These are phyloP conservation scores for Nymphicus hollandicus DNA, from an alignment of 2,113 vertebrate species.

Conservation along the genomic window DNA sequence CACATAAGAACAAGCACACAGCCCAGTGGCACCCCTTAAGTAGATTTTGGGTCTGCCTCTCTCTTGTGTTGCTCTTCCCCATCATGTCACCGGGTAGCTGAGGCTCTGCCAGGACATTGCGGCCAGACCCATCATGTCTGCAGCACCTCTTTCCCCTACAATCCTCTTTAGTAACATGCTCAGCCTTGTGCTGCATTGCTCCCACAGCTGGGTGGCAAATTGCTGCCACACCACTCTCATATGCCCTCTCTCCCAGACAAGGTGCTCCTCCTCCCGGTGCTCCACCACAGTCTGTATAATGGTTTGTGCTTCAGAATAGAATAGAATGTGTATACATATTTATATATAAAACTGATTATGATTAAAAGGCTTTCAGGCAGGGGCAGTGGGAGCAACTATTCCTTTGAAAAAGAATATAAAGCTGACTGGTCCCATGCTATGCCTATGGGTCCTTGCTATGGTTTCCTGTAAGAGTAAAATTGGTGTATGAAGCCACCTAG, in stretches of 20 bases:
- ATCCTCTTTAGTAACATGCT: not conserved
- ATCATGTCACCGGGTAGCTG: not conserved
- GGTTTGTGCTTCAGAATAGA: not conserved
- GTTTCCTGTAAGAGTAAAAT: rapidly evolving
- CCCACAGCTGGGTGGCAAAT: rapidly evolving
- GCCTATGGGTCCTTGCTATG: not conserved
- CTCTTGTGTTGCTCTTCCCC: not conserved
- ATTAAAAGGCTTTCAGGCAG: not conserved
- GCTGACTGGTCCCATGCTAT: not conserved
- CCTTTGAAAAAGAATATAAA: not conserved
- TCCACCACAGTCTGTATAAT: not conserved
- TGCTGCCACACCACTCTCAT: not conserved
- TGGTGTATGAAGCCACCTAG: not conserved
- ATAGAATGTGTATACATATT: not conserved
- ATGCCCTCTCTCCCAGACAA: too few relatives aligned
- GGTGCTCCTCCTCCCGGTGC: not conserved
- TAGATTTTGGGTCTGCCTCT: not conserved
- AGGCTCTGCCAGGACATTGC: not conserved
- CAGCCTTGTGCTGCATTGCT: not conserved
- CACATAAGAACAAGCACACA: not conserved
- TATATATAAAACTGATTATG: not conserved
- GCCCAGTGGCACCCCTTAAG: rapidly evolving
- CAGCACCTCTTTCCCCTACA: not conserved
- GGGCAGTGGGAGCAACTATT: not conserved
- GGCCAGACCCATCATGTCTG: not conserved